Conservation (phyloP, 1,140 invertebrate genomes). For the Colletes gigas region DNA sequence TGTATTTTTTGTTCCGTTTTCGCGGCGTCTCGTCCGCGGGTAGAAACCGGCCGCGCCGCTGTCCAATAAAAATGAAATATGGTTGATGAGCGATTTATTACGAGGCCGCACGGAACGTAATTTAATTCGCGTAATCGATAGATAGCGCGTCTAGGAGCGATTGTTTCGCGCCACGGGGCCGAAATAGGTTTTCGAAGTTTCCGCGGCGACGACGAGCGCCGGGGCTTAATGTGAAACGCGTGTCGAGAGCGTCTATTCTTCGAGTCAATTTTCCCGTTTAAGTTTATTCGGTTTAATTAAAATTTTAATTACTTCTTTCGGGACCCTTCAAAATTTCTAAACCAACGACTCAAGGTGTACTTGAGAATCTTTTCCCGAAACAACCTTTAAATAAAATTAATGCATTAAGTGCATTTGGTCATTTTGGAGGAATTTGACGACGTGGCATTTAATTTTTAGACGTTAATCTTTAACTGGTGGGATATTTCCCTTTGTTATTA, state of each 20-base stretch:
- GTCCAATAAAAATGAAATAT: conserved; percentile 50
- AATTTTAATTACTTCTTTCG: conserved; percentile 32
- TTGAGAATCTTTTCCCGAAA: no score
- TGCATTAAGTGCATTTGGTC: no score
- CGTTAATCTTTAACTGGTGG: no score
- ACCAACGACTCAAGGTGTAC: no score
- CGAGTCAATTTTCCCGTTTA: not conserved
- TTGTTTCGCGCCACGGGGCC: not conserved
- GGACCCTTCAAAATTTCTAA: no score
- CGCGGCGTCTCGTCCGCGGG: not conserved
- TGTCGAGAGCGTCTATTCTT: conserved; percentile 6
- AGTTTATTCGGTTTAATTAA: conserved; percentile 29
- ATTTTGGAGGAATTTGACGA: no score
- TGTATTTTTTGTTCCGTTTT: not conserved
- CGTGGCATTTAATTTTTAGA: no score
- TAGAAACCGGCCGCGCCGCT: not conserved
- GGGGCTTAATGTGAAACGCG: not conserved
- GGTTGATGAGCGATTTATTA: conserved; percentile 37
- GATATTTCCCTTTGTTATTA: no score
- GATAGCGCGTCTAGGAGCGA: conserved; percentile 2
- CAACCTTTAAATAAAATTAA: no score
- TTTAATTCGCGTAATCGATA: conserved; percentile 43
- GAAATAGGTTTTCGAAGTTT: not conserved
- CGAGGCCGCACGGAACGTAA: conserved; percentile 15
- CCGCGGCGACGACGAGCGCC: not conserved